phyloP scores from a whole-genome alignment of 2,888 invertebrate genomes.

The Heliconius charithonia region DNA sequence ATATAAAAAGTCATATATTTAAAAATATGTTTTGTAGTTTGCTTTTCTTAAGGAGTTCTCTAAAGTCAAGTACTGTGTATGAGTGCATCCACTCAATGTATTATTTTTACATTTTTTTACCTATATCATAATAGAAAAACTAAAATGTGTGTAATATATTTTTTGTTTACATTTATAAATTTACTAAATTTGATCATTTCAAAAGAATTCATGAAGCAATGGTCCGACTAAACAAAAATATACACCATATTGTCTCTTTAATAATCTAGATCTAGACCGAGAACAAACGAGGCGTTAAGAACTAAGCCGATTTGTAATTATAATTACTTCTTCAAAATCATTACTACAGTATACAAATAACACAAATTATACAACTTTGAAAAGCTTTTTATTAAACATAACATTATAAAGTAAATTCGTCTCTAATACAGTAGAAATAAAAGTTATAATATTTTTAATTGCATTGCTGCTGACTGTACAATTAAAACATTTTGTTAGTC shows the following conservation, averaged over 20 bases:
- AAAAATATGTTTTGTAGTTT: too few relatives aligned
- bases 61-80: too few relatives aligned
- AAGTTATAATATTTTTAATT: constrained; percentile 33
- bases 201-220: background rate
- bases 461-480: constrained; percentile 45
- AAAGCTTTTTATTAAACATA: constrained; percentile 22
- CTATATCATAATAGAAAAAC: too few relatives aligned
- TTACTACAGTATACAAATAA: constrained; percentile 45
- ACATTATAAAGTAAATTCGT: constrained; percentile 23
- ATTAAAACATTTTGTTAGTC: background rate
- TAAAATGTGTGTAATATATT: too few relatives aligned
- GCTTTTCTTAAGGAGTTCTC: too few relatives aligned
- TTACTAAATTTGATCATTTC: background rate
- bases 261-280: constrained; percentile 44
- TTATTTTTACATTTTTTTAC: too few relatives aligned
- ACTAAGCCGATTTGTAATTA: constrained; percentile 50
- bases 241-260: background rate
- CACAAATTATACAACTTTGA: constrained; percentile 37
- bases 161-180: background rate
- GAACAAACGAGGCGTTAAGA: constrained; percentile 47
- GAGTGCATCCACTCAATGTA: too few relatives aligned
- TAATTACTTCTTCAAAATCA: constrained; percentile 52
- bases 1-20: too few relatives aligned
- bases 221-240: background rate
- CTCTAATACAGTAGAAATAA: constrained; percentile 32